phyloP scores from a whole-genome alignment of 1,140 invertebrate genomes.

The Rhyacophila brunnea region DNA sequence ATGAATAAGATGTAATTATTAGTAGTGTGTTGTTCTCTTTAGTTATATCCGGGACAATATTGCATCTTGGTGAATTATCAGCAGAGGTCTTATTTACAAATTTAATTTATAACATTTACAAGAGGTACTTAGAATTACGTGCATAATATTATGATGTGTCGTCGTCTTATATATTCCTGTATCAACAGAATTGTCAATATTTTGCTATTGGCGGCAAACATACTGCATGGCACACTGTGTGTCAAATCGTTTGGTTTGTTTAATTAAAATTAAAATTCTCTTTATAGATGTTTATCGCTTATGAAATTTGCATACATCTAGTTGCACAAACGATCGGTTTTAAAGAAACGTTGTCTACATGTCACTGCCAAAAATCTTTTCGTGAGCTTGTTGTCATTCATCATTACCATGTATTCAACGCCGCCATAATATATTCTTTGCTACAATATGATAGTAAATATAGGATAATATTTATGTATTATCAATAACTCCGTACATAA shows the following conservation, averaged over 20 bases:
- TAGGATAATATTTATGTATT: not conserved
- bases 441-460: too few relatives aligned
- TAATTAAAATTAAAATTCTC: not conserved
- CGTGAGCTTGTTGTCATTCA: constrained; percentile 31
- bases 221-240: constrained; percentile 25
- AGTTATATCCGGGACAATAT: too few relatives aligned
- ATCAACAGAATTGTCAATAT: constrained; percentile 18
- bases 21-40: too few relatives aligned
- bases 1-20: too few relatives aligned
- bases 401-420: not conserved
- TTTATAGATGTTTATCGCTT: constrained; percentile 15
- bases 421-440: too few relatives aligned
- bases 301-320: constrained; percentile 14
- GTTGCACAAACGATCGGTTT: constrained; percentile 29
- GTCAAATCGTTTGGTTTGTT: not conserved
- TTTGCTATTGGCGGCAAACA: not conserved
- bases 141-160: constrained; percentile 11
- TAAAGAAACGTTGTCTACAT: constrained; percentile 26
- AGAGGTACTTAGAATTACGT: constrained; percentile 21
- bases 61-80: too few relatives aligned
- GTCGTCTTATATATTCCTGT: constrained; percentile 9
- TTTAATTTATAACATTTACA: constrained; percentile 20
- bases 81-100: too few relatives aligned
- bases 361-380: constrained; percentile 35
- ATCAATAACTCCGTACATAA: constrained; percentile 9